Evolutionary conservation across 2,888 invertebrate genomes (phyloP).

Genomic region (Drosophila buzzatii): DNA sequence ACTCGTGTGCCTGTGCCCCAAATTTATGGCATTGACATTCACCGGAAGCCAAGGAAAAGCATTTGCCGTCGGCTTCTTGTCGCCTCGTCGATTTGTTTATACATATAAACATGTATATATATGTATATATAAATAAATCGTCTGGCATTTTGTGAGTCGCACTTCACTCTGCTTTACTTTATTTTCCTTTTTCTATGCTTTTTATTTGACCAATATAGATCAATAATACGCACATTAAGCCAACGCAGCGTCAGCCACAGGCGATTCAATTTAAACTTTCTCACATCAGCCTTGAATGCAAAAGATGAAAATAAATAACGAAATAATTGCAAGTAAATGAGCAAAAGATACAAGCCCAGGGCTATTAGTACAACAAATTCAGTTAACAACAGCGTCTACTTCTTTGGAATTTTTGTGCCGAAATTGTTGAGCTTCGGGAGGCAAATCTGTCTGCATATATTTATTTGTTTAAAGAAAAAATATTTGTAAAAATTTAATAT

Average conservation of each 20-base stretch:
- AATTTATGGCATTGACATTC: conserved; percentile 77
- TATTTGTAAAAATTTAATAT: neutral
- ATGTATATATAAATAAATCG: conserved; percentile 22
- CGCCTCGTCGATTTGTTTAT: conserved; percentile 39
- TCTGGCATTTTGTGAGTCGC: conserved; percentile 57
- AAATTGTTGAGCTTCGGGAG: neutral
- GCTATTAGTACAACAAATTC: neutral
- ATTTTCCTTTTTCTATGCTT: conserved; percentile 1
- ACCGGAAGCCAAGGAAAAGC: conserved; percentile 79
- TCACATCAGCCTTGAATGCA: neutral
- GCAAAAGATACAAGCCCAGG: neutral
- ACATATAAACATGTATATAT: neutral
- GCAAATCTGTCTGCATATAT: neutral
- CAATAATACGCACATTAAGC: conserved; percentile 49
- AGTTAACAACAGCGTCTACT: neutral
- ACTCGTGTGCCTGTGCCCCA: conserved; percentile 57
- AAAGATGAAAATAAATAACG: neutral
- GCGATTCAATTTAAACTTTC: conserved; percentile 41
- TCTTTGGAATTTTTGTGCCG: neutral
- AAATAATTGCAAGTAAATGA: conserved; percentile 5
- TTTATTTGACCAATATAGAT: conserved; percentile 39
- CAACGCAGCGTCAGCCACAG: conserved; percentile 29
- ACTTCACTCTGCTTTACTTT: conserved; percentile 33
- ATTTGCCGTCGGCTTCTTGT: conserved; percentile 72
- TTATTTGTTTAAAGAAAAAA: neutral